phyloP scores from a whole-genome alignment of 2,797 vertebrate species.

The Anabacerthia variegaticeps region DNA sequence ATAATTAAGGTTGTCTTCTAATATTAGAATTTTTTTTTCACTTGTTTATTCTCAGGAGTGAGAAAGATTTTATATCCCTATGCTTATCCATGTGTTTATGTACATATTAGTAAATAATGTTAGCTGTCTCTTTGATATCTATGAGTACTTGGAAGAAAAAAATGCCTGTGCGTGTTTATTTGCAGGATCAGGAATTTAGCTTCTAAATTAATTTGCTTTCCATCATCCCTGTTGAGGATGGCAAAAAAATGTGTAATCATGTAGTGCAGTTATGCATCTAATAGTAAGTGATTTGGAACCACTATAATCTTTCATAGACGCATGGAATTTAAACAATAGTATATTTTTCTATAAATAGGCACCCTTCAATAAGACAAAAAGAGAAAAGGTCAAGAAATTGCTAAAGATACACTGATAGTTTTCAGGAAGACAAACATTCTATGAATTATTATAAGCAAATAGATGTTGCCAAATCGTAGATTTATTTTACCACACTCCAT shows the following conservation, averaged over 20 bases:
- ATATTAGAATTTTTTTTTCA: neutral
- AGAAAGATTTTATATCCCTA: neutral
- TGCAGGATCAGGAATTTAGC: neutral
- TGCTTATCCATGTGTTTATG: neutral
- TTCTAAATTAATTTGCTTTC: neutral
- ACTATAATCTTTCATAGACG: neutral
- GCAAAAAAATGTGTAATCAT: neutral
- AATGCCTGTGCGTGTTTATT: neutral
- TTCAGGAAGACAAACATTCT: neutral
- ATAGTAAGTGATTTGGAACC: neutral
- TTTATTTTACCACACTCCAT: neutral
- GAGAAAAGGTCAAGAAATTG: neutral
- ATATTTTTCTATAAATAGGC: neutral
- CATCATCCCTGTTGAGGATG: neutral
- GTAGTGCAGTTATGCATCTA: neutral
- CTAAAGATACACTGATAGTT: neutral
- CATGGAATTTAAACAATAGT: neutral
- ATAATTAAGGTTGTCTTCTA: neutral
- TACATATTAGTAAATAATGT: neutral
- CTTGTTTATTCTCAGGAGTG: neutral
- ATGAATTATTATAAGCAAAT: neutral
- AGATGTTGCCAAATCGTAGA: neutral
- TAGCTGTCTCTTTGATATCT: neutral
- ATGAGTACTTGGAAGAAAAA: fast-evolving
- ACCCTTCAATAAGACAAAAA: neutral